phyloP scores from a whole-genome alignment of 2,113 vertebrate species.

The Phrynosoma platyrhinos region DNA sequence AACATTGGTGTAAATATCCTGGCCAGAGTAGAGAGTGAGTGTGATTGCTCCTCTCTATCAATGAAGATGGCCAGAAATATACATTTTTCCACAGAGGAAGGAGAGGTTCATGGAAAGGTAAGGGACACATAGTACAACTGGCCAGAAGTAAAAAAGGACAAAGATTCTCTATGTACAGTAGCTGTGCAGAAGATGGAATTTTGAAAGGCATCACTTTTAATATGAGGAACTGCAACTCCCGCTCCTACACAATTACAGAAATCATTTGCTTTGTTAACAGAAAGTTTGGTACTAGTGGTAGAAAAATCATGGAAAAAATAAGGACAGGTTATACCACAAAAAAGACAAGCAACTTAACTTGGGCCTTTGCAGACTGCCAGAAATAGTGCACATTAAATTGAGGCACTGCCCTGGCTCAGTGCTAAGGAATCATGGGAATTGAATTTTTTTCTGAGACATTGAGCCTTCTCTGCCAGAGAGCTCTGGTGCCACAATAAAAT shows the following conservation, averaged over 20 bases:
- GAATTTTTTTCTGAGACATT: too few species aligned
- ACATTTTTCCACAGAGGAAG: not conserved
- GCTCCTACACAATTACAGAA: not conserved
- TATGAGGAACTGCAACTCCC: not conserved
- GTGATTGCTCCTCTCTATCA: not conserved
- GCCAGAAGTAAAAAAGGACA: not conserved
- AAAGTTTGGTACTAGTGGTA: too few species aligned
- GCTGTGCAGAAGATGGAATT: not conserved
- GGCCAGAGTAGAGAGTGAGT: not conserved
- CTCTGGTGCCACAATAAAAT: too few species aligned
- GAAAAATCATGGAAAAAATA: too few species aligned
- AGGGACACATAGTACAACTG: not conserved
- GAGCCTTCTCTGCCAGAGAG: too few species aligned
- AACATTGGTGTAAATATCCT: not conserved
- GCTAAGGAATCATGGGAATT: too few species aligned
- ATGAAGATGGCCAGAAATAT: not conserved
- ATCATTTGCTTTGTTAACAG: too few species aligned
- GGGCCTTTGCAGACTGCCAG: too few species aligned
- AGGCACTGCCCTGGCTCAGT: too few species aligned
- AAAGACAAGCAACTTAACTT: too few species aligned
- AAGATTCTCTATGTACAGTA: not conserved
- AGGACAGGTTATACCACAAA: too few species aligned
- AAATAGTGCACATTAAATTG: too few species aligned
- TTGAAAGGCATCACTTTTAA: not conserved
- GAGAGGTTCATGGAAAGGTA: accelerated